These are phyloP conservation scores for Onychomys torridus DNA, from an alignment of 2,797 vertebrate genomes.

Conservation along the genomic window DNA sequence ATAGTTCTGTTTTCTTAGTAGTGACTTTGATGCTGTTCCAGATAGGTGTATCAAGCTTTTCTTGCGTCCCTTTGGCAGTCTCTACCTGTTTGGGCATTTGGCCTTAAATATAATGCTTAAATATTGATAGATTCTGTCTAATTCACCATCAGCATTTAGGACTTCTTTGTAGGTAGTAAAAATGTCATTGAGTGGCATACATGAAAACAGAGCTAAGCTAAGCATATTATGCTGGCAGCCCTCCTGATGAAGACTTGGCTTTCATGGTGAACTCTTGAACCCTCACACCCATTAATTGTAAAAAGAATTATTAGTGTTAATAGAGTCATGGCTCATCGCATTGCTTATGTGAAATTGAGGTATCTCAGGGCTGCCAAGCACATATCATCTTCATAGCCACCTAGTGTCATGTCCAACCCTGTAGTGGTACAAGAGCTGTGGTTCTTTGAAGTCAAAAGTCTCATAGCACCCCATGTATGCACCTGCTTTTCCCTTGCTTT, in stretches of 20 bases:
- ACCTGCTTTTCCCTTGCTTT: neutral
- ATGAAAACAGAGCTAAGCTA: constrained; percentile 30
- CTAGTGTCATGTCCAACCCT: neutral
- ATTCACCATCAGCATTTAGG: neutral
- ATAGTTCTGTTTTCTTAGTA: neutral
- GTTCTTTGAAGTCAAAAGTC: neutral
- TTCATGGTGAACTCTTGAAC: constrained; percentile 52
- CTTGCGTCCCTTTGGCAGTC: neutral
- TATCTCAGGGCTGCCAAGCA: neutral
- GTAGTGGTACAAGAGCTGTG: neutral
- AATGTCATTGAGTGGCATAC: neutral
- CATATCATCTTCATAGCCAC: neutral
- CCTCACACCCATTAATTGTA: neutral
- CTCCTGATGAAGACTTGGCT: constrained; percentile 20
- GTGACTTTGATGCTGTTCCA: neutral
- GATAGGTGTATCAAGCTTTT: neutral
- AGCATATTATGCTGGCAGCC: constrained; percentile 23
- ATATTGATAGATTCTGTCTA: neutral
- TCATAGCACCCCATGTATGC: neutral
- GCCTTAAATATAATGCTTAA: neutral
- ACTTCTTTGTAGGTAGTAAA: constrained; percentile 38
- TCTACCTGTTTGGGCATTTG: neutral
- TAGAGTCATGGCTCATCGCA: neutral
- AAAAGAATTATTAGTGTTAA: constrained; percentile 8
- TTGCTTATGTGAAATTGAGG: neutral